Evolutionary conservation across 2,797 vertebrate genomes (phyloP), one percentile per base, ranked within the genome.

Genomic region (Pristis pectinata): DNA sequence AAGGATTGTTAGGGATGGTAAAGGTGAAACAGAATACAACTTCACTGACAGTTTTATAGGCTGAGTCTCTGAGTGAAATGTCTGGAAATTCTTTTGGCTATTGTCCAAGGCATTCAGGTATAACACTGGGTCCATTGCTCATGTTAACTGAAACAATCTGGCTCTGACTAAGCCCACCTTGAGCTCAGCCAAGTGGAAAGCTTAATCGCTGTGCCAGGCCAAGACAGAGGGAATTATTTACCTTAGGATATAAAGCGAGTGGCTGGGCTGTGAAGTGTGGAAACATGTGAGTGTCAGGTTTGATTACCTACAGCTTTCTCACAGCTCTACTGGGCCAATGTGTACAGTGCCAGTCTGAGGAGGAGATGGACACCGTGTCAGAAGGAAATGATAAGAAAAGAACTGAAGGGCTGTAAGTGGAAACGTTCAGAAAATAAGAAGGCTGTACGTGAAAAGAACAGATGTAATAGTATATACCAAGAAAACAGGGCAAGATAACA

Each of bases 31-130:
- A 97, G 97, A 97, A 97, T 98, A 97, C 97, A 98, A 97, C 97
- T 96, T 97, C 97, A 96, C 96, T 98, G 98, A 98, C 97, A 98
- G 98, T 96, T 98, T 98, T 98, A 98, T 97, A 96, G 97, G 97
- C 96, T 96, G 96, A 96, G 96, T 96, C 97, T 96, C 96, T 95
- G 96, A 96, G 97, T 97, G 96, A 97, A 97, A 98, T 97, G 97
- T 97, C 97, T 97, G 97, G 97, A 98, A 98, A 97, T 96, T 97
- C 97, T 97, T 96, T 96, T 98, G 98, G 97, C 97, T 96, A 96
- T 97, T 97, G 97, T 98, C 98, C 97, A 97, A 98, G 97, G 97
- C 96, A 97, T 97, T 97, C 98, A 98, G 98, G 98, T 98, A 98
- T 97, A 97, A 97, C 97, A 97, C 96, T 97, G 96, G 97, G 97